A percentile compares a stretch with the other conserved stretches of the same genome.
Evolutionary conservation across 2,113 vertebrate genomes (phyloP).

Genomic region (Atractosteus spatula): DNA sequence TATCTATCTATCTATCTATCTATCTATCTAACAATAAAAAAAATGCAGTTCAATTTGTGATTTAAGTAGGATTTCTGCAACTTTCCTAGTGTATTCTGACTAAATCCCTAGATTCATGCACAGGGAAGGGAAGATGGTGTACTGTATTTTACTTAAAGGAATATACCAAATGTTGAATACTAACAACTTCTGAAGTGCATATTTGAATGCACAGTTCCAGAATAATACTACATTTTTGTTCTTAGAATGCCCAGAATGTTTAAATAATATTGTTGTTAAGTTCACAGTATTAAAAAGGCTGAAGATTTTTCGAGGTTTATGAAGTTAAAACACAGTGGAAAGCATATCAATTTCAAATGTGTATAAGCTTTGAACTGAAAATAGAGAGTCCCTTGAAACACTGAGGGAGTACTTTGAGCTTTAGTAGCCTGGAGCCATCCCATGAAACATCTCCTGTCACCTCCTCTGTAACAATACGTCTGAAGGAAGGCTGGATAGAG

Average conservation of each 20-base stretch:
- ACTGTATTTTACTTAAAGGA: too few species aligned
- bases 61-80: too few species aligned
- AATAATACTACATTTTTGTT: too few species aligned
- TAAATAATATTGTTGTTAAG: conserved; percentile 40
- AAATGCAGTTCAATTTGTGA: too few species aligned
- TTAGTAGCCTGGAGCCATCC: conserved; percentile 49
- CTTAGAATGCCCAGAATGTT: conserved; percentile 26
- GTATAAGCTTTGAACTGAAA: conserved; percentile 47
- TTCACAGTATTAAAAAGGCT: conserved; percentile 33
- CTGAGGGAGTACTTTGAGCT: conserved; percentile 39
- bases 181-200: too few species aligned
- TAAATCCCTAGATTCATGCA: too few species aligned
- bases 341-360: conserved; percentile 47
- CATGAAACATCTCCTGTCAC: conserved; percentile 49
- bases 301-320: conserved; percentile 19
- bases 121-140: too few species aligned
- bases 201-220: too few species aligned
- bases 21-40: too few species aligned
- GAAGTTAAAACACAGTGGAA: conserved; percentile 41
- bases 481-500: conserved; percentile 40
- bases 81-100: too few species aligned
- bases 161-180: too few species aligned
- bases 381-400: conserved; percentile 44
- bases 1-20: too few species aligned
- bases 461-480: conserved; percentile 35